Conservation (phyloP, 2,888 invertebrate genomes). For the Mesorhabditis belari region DNA sequence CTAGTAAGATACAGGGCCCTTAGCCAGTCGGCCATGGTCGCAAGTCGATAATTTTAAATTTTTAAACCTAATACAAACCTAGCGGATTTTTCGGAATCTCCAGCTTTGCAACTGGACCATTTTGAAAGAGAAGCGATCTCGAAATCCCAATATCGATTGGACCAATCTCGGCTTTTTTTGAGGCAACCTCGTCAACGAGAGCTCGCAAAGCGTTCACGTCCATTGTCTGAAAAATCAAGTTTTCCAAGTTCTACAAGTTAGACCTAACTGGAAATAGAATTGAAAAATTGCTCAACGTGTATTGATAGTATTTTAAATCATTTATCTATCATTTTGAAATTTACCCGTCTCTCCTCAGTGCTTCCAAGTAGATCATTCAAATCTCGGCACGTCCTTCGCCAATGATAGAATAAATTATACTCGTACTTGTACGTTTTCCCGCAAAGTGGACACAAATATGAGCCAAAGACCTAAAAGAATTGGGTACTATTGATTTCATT, state of each 20-base stretch:
- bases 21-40: too few relatives aligned
- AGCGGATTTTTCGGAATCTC: conserved; percentile 16
- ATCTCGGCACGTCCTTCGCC: conserved; percentile 45
- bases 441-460: conserved; percentile 41
- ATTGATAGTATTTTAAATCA: too few relatives aligned
- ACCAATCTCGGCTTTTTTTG: conserved; percentile 26
- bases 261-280: too few relatives aligned
- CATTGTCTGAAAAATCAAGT: conserved; percentile 20
- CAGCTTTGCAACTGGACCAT: conserved; percentile 13
- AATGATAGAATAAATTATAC: conserved; percentile 48
- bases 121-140: conserved; percentile 13
- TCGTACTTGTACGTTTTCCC: conserved; percentile 49
- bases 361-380: conserved; percentile 30
- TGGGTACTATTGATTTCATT: too few relatives aligned
- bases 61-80: conserved; percentile 2
- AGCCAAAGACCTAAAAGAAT: conserved; percentile 19
- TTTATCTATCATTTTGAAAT: neutral
- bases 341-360: conserved; percentile 7
- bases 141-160: conserved; percentile 19
- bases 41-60: neutral
- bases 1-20: too few relatives aligned
- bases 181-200: conserved; percentile 40
- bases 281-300: neutral
- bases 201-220: conserved; percentile 39
- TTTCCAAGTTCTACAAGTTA: too few relatives aligned